These are phyloP conservation scores for Mercenaria mercenaria DNA, from an alignment of 1,140 invertebrate genomes.

Conservation along the genomic window DNA sequence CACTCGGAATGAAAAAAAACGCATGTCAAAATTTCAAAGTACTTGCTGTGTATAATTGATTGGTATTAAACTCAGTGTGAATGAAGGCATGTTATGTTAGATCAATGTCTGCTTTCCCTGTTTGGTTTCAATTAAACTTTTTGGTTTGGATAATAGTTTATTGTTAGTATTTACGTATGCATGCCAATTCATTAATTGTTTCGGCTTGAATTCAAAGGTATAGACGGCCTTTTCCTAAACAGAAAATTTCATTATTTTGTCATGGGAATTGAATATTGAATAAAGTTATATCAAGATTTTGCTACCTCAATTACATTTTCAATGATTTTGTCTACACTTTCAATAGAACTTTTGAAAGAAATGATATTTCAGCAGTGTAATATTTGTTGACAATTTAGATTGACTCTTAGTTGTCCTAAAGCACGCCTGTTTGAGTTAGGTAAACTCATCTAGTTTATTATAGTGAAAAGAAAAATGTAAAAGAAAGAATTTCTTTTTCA, in stretches of 20 bases:
- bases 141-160: neutral
- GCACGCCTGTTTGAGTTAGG: neutral
- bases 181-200: slow-evolving; percentile 16
- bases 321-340: neutral
- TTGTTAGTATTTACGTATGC: slow-evolving; percentile 5
- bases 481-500: too few species aligned
- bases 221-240: neutral
- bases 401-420: neutral
- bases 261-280: slow-evolving; percentile 16
- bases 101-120: slow-evolving; percentile 1
- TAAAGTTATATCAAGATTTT: neutral
- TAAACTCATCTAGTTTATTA: neutral
- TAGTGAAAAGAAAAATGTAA: too few species aligned
- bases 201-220: neutral
- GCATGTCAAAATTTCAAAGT: too few species aligned
- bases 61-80: neutral
- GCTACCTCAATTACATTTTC: neutral
- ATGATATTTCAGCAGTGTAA: neutral
- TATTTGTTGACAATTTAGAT: neutral
- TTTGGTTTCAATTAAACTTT: neutral
- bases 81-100: too few species aligned
- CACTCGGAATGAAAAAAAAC: too few species aligned
- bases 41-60: neutral
- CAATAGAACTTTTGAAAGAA: neutral
- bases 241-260: slow-evolving; percentile 9